Conservation (phyloP, 2,113 vertebrate species). For the Erinaceus europaeus region DNA sequence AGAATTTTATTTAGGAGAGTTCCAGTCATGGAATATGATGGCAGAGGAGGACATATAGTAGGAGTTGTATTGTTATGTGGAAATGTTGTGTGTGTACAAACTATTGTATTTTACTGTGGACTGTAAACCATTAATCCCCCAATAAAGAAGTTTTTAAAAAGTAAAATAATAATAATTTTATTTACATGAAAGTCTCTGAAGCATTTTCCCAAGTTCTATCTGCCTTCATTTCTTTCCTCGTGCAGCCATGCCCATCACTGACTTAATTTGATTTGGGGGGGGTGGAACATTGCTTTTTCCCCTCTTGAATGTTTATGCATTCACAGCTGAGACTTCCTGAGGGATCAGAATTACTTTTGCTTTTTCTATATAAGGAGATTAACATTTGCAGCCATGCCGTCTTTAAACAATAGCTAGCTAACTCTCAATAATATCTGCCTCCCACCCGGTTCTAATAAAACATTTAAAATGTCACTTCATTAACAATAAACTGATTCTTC, state of each 20-base stretch:
- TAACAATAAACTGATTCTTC: conserved; percentile 23
- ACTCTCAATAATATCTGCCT: conserved; percentile 19
- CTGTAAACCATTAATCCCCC: too few species aligned
- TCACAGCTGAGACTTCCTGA: background rate
- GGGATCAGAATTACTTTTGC: background rate
- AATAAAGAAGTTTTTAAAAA: too few species aligned
- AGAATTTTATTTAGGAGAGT: conserved; percentile 13
- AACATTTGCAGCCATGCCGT: conserved; percentile 12
- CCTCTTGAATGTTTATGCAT: background rate
- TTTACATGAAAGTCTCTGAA: background rate
- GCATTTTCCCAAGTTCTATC: conserved; percentile 11
- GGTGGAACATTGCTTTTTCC: background rate
- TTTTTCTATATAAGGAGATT: background rate
- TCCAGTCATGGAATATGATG: too few species aligned
- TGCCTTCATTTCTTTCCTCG: background rate
- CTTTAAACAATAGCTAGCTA: background rate
- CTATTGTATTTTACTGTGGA: too few species aligned
- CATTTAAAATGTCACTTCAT: conserved; percentile 25
- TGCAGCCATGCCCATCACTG: background rate
- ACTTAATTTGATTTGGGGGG: conserved; percentile 27
- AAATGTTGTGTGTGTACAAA: too few species aligned
- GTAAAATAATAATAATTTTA: background rate
- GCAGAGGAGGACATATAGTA: too few species aligned
- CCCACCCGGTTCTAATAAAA: background rate
- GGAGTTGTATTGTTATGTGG: too few species aligned